Evolutionary conservation across 2,888 invertebrate species (phyloP), one percentile per base, ranked within the genome.

Genomic region (Harmothoe impar): DNA sequence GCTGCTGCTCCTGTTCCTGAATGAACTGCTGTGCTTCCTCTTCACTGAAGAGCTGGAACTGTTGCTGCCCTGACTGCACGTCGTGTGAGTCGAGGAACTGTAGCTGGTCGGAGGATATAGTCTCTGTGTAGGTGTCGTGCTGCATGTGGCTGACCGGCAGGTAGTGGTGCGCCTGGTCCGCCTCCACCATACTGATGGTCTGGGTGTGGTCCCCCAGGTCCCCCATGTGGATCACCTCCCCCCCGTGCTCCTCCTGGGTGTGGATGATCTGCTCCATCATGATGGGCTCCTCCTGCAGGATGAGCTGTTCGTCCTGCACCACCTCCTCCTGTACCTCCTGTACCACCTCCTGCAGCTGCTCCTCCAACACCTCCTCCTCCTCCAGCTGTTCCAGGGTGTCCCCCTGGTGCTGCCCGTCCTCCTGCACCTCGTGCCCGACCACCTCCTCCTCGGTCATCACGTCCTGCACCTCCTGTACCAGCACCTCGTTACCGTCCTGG

Each of bases 401-500:
- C 43, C 43, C 62, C 33, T 90, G 81, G 0, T 54, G 31, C 29
- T 78, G 12, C 33, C 56, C 62, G 54, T 56, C 31, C 20, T 84
- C n/a, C 29, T 68, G 33, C 17, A 43, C 52, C 33, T 89, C 89
- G 15, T 89, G 54, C 3, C 43, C 81, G 29, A 90, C 35, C 23
- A 84, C 84, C 35, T 84, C 89, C 35, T 84, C 89, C 33, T 89
- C 89, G 0, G 33, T n/a, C 35, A 90, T 17, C 20, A 86, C 86
- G 25, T 86, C 86, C 17, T 84, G 84, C 29, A 43, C 77, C 15
- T 89, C 78, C 29, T 72, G 31, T n/a, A 89, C 54, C 25, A 54
- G 52, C 29, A 78, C 89, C 78, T 89, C 89, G 52, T 78, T 77
- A 29, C 77, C 89, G 25, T 78, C 56, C 89, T 89, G 89, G 54